Conservation (phyloP, 2,113 vertebrate genomes). For the Marmota monax region DNA sequence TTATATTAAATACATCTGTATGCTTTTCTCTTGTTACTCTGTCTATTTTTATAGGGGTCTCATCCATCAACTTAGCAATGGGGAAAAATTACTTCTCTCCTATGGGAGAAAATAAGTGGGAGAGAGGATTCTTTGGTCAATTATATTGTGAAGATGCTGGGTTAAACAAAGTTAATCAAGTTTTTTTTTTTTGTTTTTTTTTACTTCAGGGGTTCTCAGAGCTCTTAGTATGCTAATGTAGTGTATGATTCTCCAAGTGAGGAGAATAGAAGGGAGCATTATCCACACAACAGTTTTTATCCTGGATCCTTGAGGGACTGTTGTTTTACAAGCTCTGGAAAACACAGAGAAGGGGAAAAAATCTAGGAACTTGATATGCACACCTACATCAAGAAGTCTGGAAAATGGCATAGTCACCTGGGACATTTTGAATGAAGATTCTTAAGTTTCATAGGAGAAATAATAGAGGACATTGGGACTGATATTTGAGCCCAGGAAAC, state of each 20-base stretch:
- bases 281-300: background rate
- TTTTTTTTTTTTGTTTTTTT: background rate
- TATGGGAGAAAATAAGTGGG: background rate
- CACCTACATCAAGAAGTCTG: background rate
- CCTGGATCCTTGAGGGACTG: background rate
- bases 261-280: background rate
- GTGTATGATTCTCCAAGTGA: background rate
- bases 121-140: background rate
- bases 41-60: background rate
- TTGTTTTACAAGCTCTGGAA: background rate
- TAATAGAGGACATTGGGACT: background rate
- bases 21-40: background rate
- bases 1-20: background rate
- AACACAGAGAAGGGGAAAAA: background rate
- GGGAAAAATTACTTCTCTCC: background rate
- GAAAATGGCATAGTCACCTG: background rate
- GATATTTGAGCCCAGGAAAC: background rate
- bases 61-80: background rate
- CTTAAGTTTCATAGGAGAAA: background rate
- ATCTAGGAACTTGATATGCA: background rate
- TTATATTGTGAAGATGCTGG: background rate
- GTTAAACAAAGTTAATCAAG: constrained; percentile 22
- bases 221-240: background rate
- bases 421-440: background rate
- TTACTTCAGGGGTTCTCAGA: background rate